Base-by-base conservation (phyloP, 2,113 vertebrate genomes). In the Loxodonta africana region DNA sequence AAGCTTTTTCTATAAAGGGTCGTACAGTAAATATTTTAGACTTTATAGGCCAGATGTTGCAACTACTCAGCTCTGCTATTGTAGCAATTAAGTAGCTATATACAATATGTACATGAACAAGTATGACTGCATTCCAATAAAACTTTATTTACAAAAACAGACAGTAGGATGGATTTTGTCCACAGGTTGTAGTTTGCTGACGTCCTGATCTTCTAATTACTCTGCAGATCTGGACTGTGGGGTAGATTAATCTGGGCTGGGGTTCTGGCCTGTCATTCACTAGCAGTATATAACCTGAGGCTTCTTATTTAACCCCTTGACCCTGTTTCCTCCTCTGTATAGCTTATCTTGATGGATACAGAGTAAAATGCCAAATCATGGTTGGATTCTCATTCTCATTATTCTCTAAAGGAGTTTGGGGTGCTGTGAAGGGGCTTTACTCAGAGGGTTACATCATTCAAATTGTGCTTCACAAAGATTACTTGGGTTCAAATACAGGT, bases 11-110 rank as follows among this genome's bases (percentile, higher is more conserved):
- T 77, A 14, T 83, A 94, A 90, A 78, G n/a, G 76, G 71, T n/a
- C 48, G 62, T 8, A 84, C 1, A 81, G 33, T 33, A 93, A 93
- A 74, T 89, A 91, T 87, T 91, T 90, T 65, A 88, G 67, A 93
- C 10, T 88, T 88, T 87, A 81, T 87, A 33, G 23, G 15, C 46
- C 11, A 87, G 46, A 89, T 48, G 46, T 17, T 63, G 20, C 30
- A 83, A 88, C 20, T n/a, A 85, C 1, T 90, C 41, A 53, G 7
- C 6, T 37, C 30, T 77, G 48, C 63, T 53, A 21, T 67, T 88
- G 17, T 17, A 87, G 21, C 15, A 84, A 78, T 41, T 83, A 92
- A 74, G 21, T 7, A 92, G 53, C 14, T 44, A 83, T 11, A 65
- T 30, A 74, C 21, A 88, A 41, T 73, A 87, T 71, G 30, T 46